phyloP scores from a whole-genome alignment of 1,140 invertebrate species.

The Hylaeus volcanicus region DNA sequence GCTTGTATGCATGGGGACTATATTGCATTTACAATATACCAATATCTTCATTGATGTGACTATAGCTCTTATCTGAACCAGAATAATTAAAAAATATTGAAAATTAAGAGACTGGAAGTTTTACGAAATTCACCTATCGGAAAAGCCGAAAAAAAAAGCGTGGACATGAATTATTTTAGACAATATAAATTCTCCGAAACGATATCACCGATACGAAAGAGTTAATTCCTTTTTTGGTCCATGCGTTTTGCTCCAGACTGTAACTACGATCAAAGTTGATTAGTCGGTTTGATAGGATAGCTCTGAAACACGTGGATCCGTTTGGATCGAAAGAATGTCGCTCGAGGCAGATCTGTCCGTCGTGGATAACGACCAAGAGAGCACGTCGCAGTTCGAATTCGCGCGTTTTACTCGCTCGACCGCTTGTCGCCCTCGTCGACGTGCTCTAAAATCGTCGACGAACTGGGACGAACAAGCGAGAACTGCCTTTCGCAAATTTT shows the following conservation, averaged over 20 bases:
- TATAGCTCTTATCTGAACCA: too few species aligned
- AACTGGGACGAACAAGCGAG: constrained; percentile 42
- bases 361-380: background rate
- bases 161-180: too few species aligned
- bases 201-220: too few species aligned
- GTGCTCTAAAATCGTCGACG: constrained; percentile 34
- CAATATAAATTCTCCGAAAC: too few species aligned
- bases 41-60: too few species aligned
- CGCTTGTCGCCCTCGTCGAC: constrained; percentile 5
- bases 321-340: constrained; percentile 4
- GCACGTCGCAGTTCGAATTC: constrained; percentile 2
- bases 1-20: background rate
- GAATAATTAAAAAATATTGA: too few species aligned
- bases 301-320: background rate
- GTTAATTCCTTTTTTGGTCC: background rate
- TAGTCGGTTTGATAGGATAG: background rate
- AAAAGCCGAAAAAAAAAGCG: too few species aligned
- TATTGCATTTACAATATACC: too few species aligned
- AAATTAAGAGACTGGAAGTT: too few species aligned
- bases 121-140: too few species aligned
- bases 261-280: background rate
- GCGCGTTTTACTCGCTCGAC: background rate
- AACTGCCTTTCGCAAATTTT: constrained; percentile 48
- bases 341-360: background rate
- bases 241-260: background rate